Evolutionary conservation across 2,797 vertebrate species (phyloP).

Genomic region (Tokudaia muenninki): DNA sequence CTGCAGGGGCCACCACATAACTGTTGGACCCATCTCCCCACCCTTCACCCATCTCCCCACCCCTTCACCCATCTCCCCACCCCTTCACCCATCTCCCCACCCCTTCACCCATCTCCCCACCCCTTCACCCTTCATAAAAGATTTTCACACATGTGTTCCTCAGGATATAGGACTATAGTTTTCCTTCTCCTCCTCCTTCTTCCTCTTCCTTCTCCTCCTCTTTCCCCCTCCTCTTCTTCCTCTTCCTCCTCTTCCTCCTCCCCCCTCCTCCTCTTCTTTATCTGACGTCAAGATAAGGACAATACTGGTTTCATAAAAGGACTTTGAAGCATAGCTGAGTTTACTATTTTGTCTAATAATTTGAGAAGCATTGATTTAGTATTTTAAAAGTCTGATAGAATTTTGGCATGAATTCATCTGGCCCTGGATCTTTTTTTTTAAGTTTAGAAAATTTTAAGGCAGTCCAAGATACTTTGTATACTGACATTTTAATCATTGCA

Average conservation of each 20-base stretch:
- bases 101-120: background rate
- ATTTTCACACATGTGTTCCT: background rate
- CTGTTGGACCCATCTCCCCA: background rate
- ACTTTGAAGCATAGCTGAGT: background rate
- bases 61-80: background rate
- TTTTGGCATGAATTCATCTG: background rate
- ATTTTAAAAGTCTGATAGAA: background rate
- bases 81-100: too few species aligned
- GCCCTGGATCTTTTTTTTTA: background rate
- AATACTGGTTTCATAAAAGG: background rate
- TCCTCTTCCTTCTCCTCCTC: too few species aligned
- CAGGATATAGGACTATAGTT: background rate
- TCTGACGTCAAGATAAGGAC: background rate
- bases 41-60: background rate
- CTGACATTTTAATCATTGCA: background rate
- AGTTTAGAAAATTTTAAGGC: background rate
- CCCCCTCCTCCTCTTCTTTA: background rate
- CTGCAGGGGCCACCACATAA: background rate
- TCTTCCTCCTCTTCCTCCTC: too few species aligned
- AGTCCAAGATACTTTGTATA: background rate
- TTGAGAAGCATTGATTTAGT: background rate
- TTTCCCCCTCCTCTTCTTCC: too few species aligned
- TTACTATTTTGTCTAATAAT: background rate
- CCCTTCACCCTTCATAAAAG: background rate
- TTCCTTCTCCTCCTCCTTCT: background rate